Evolutionary conservation across 2,888 invertebrate genomes (phyloP), one percentile per base, ranked within the genome.

Genomic region (Lypha dubia): DNA sequence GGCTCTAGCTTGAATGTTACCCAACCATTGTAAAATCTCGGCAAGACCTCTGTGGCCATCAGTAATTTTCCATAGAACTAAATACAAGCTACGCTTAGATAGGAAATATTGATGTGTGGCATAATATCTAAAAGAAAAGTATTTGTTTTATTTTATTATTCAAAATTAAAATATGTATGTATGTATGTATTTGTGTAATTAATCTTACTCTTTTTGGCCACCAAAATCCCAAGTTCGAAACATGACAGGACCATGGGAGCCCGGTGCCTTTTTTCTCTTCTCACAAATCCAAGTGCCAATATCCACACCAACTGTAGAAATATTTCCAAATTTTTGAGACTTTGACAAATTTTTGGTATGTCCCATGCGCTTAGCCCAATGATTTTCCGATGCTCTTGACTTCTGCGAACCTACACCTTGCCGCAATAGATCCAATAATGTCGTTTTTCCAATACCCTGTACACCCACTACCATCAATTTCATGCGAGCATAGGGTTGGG

Each of bases 151-250:
- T 82, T 63, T n/a, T 3, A 49, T 87, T 38, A 82, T 17, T 62
- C 5, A 51, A 70, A 87, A 75, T 38, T 5, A 44, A 22, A 28
- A 28, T 28, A 28, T 28, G 2, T 28, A 2, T 28, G n/a, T n/a
- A n/a, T n/a, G n/a, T n/a, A n/a, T n/a, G n/a, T n/a, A n/a, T 15
- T 4, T 22, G 24, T 1, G n/a, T 38, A 51, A 1, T 2, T 46
- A 13, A 44, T 32, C 70, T 35, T 88, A 95, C 94, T 99, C 99
- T 90, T 96, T 95, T 93, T 99, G 99, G 0, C 99, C 99, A 5
- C 99, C 99, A 92, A 99, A 99, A 92, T 99, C 99, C 99, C 99
- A 99, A 0, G 99, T 99, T 73, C 98, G 93, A 93, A 98, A 98
- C 32, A 97, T 95, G 71, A 98, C 96, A 0, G 98, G 96, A 0